Evolutionary conservation across 2,113 vertebrate genomes (phyloP).

Genomic region (Sciurus niger): DNA sequence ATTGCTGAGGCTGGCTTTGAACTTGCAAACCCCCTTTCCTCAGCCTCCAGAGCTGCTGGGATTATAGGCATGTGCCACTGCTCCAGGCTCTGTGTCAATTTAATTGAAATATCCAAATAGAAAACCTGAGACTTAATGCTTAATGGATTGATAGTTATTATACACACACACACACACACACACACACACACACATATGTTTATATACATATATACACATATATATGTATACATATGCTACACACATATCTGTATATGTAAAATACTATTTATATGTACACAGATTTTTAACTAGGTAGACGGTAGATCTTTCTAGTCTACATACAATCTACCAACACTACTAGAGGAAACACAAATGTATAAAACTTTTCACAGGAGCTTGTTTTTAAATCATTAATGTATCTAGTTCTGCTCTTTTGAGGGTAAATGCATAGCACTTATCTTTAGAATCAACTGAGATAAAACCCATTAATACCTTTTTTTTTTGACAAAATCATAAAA

Average conservation of each 20-base stretch:
- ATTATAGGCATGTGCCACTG: too few relatives aligned
- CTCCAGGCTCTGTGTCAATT: too few relatives aligned
- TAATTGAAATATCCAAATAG: too few relatives aligned
- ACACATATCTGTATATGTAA: neutral
- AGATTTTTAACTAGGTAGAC: neutral
- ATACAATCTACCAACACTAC: neutral
- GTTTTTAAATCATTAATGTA: conserved; percentile 35
- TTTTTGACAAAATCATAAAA: neutral
- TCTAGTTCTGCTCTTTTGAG: neutral
- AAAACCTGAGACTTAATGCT: too few relatives aligned
- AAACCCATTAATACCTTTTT: neutral
- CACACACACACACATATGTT: too few relatives aligned
- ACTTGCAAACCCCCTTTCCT: too few relatives aligned
- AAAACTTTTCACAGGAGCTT: conserved; percentile 26
- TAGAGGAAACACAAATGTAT: conserved; percentile 5
- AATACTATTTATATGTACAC: neutral
- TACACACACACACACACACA: too few relatives aligned
- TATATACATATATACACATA: too few relatives aligned
- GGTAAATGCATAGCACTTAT: neutral
- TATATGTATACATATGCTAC: too few relatives aligned
- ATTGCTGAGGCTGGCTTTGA: too few relatives aligned
- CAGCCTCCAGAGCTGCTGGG: too few relatives aligned
- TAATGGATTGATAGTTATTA: neutral
- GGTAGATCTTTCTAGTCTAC: neutral
- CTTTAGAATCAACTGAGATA: neutral